These are phyloP conservation scores for Caenorhabditis auriculariae DNA, from an alignment of 2,888 invertebrate species.

Conservation along the genomic window DNA sequence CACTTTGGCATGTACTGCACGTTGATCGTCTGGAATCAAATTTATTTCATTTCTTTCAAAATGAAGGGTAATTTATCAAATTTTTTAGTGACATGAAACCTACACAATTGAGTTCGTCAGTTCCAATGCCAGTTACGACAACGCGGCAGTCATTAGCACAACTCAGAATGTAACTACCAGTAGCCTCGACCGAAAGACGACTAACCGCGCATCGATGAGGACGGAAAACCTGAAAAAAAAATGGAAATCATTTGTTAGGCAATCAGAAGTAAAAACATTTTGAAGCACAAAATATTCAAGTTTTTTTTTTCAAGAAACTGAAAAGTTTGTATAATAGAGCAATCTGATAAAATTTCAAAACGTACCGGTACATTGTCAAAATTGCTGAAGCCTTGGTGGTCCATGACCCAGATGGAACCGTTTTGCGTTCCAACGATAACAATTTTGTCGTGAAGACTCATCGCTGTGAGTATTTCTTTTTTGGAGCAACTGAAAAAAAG, in stretches of 20 bases:
- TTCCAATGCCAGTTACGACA: slow-evolving; percentile 78
- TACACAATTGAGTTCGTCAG: slow-evolving; percentile 53
- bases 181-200: slow-evolving; percentile 87
- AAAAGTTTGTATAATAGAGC: not conserved
- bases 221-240: slow-evolving; percentile 37
- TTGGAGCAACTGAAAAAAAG: slow-evolving; percentile 25
- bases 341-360: not conserved
- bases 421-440: slow-evolving; percentile 53
- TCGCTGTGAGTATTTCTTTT: slow-evolving; percentile 48
- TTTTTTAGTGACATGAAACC: slow-evolving; percentile 1
- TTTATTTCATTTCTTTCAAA: not conserved
- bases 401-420: slow-evolving; percentile 55
- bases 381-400: slow-evolving; percentile 55
- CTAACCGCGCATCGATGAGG: slow-evolving; percentile 75
- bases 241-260: not conserved
- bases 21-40: slow-evolving; percentile 34
- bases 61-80: not conserved
- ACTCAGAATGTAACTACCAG: slow-evolving; percentile 86
- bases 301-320: not conserved
- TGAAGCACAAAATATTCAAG: not conserved
- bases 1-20: slow-evolving; percentile 44
- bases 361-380: slow-evolving; percentile 40
- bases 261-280: not conserved
- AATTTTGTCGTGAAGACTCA: slow-evolving; percentile 61
- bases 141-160: slow-evolving; percentile 70